Evolutionary conservation across 1,140 invertebrate species (phyloP).

Genomic region (Eumaeus atala): DNA sequence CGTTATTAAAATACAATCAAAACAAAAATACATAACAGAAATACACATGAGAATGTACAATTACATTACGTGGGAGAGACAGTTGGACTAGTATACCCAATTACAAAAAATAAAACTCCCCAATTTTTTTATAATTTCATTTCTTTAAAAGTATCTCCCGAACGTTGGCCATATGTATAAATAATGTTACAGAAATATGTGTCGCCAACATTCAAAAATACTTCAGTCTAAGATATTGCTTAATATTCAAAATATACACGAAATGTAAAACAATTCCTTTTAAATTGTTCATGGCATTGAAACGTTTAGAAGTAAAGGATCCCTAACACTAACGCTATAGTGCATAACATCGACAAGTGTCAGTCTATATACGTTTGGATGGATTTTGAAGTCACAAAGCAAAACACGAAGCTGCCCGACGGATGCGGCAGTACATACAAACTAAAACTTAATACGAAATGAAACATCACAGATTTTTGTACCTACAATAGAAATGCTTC

Average conservation of each 20-base stretch:
- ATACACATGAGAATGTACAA: slow-evolving; percentile 45
- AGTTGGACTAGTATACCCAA: slow-evolving; percentile 65
- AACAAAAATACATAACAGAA: slow-evolving; percentile 68
- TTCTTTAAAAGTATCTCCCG: slow-evolving; percentile 49
- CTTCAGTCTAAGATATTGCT: slow-evolving; percentile 69
- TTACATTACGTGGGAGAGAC: slow-evolving; percentile 33
- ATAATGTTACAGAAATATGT: slow-evolving; percentile 42
- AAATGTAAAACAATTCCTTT: slow-evolving; percentile 56
- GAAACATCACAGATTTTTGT: slow-evolving; percentile 65
- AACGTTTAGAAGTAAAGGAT: slow-evolving; percentile 27
- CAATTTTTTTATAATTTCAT: slow-evolving; percentile 30
- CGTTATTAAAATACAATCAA: slow-evolving; percentile 71
- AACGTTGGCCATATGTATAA: slow-evolving; percentile 59
- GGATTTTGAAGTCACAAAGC: slow-evolving; percentile 50
- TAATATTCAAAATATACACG: slow-evolving; percentile 66
- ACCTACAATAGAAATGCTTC: slow-evolving; percentile 49
- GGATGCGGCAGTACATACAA: slow-evolving; percentile 33
- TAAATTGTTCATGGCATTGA: slow-evolving; percentile 35
- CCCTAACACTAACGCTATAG: slow-evolving; percentile 51
- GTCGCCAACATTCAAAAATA: slow-evolving; percentile 57
- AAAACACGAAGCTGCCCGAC: slow-evolving; percentile 18
- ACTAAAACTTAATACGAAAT: slow-evolving; percentile 47
- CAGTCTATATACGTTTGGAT: slow-evolving; percentile 72
- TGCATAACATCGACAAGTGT: slow-evolving; percentile 69
- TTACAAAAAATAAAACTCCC: slow-evolving; percentile 65